Conservation (phyloP, 2,797 vertebrate genomes). For the Cottoperca gobio region DNA sequence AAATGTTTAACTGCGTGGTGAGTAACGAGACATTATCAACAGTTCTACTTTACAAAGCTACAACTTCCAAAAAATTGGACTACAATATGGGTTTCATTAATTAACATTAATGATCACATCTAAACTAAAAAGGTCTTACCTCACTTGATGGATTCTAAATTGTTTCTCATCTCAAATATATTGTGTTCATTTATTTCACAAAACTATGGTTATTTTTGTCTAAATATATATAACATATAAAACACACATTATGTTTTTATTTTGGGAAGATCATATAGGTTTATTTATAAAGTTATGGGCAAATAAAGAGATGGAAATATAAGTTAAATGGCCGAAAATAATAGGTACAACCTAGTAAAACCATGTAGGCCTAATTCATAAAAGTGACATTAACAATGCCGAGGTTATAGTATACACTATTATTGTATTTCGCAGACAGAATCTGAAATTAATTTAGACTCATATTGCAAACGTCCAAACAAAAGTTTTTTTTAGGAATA, state of each 20-base stretch:
- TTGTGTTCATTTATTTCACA: not conserved
- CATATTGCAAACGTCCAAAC: not conserved
- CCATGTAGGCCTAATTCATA: not conserved
- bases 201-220: not conserved
- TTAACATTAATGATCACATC: not conserved
- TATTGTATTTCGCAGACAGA: not conserved
- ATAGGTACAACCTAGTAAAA: too few species aligned
- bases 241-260: too few species aligned
- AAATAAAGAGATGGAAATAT: not conserved
- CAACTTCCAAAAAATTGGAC: not conserved
- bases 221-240: too few species aligned
- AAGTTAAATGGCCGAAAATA: too few species aligned
- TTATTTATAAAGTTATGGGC: not conserved
- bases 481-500: not conserved
- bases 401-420: too few species aligned
- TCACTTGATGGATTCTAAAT: not conserved
- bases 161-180: too few species aligned
- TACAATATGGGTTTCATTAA: not conserved
- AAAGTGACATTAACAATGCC: not conserved
- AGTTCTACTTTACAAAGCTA: not conserved
- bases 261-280: not conserved
- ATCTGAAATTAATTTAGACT: not conserved
- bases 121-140: too few species aligned
- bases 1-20: conserved; percentile 87
- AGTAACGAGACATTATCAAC: conserved; percentile 49